Conservation (phyloP, 2,797 vertebrate species). For the Mallotus villosus region DNA sequence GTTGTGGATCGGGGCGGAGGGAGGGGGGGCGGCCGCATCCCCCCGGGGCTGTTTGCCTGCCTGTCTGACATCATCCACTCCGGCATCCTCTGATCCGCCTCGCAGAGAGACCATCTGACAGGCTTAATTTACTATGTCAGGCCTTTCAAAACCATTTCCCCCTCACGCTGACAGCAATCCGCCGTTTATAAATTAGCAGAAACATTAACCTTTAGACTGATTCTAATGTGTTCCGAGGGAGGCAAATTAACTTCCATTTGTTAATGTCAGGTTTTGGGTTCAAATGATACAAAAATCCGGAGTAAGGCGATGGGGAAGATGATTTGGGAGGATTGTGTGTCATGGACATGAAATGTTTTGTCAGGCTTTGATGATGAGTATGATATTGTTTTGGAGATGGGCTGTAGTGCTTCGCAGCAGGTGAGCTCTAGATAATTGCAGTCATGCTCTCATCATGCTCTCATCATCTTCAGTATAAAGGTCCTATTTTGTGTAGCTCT, state of each 20-base stretch:
- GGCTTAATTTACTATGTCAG: constrained; percentile 84
- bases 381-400: constrained; percentile 65
- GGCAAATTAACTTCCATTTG: constrained; percentile 79
- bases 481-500: constrained; percentile 53
- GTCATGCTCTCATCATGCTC: constrained; percentile 42
- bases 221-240: constrained; percentile 75
- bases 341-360: constrained; percentile 64
- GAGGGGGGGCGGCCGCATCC: constrained; percentile 52
- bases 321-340: constrained; percentile 52
- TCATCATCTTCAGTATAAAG: constrained; percentile 57
- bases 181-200: constrained; percentile 84
- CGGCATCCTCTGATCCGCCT: constrained; percentile 75
- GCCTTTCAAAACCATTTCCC: constrained; percentile 79
- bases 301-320: constrained; percentile 63
- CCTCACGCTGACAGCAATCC: constrained; percentile 78
- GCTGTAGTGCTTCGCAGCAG: constrained; percentile 44
- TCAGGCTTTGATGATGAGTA: constrained; percentile 60
- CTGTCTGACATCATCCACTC: constrained; percentile 77
- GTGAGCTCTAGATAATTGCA: constrained; percentile 69
- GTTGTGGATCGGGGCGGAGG: constrained; percentile 12
- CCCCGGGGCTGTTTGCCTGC: constrained; percentile 72
- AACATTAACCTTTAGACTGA: constrained; percentile 85
- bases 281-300: constrained; percentile 60
- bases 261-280: constrained; percentile 76
- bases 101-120: constrained; percentile 77